Percentiles rank a stretch among this genome's conserved stretches.
Conservation (phyloP, 2,888 invertebrate species). For the Mechanitis mazaeus region DNA sequence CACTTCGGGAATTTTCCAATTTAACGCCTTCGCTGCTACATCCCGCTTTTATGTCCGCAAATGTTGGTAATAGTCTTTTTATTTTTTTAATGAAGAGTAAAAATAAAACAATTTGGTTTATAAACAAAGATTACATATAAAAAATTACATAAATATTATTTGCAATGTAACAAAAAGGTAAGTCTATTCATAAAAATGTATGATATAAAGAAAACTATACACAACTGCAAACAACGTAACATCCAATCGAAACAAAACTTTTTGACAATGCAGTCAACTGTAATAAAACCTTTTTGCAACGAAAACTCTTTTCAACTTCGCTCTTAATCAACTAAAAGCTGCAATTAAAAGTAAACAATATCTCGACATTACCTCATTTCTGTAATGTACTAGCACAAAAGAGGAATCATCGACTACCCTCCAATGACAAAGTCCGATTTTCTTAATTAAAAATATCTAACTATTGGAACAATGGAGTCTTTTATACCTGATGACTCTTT, state of each 20-base stretch:
- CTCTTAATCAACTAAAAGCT: conserved; percentile 35
- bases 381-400: conserved; percentile 22
- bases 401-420: conserved; percentile 53
- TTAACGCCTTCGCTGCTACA: conserved; percentile 50
- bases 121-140: too few species aligned
- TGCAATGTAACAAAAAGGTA: too few species aligned
- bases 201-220: not conserved
- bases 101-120: too few species aligned
- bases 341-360: conserved; percentile 24
- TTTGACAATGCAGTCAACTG: conserved; percentile 2
- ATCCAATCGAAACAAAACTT: not conserved
- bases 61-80: not conserved
- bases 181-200: too few species aligned
- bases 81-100: too few species aligned
- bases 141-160: too few species aligned
- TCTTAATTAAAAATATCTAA: conserved; percentile 72
- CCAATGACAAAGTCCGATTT: conserved; percentile 57
- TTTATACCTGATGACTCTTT: conserved; percentile 30
- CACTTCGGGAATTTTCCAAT: conserved; percentile 71
- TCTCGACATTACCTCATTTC: conserved; percentile 22
- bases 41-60: conserved; percentile 15
- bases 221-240: not conserved
- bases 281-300: conserved; percentile 6
- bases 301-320: conserved; percentile 10
- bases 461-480: conserved; percentile 51